Percentiles rank a stretch among this genome's conserved stretches.
Conservation (phyloP, 2,113 vertebrate genomes). For the Pyxicephalus adspersus region DNA sequence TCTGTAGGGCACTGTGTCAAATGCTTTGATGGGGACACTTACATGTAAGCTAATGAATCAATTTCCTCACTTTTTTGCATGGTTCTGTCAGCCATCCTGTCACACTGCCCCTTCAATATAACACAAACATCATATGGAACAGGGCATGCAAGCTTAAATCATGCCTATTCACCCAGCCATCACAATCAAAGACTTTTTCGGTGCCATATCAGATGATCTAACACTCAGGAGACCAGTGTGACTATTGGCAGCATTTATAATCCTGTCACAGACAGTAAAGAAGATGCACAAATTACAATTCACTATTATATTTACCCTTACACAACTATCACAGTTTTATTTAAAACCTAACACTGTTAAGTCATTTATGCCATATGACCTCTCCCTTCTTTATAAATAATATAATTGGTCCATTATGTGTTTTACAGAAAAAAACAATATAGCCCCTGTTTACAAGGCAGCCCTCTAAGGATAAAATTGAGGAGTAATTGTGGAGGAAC, state of each 20-base stretch:
- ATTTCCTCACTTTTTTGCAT: conserved; percentile 4
- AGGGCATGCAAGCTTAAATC: neutral
- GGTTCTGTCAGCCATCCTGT: conserved; percentile 2
- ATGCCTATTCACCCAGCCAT: neutral
- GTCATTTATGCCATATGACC: no score
- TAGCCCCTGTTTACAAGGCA: no score
- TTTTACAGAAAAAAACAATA: no score
- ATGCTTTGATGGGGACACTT: neutral
- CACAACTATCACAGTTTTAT: no score
- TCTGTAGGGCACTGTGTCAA: no score
- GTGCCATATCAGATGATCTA: neutral
- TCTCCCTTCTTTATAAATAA: no score
- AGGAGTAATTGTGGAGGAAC: no score
- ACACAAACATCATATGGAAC: neutral
- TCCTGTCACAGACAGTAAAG: neutral
- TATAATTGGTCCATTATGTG: no score
- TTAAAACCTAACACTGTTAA: no score
- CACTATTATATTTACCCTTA: no score
- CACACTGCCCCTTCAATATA: neutral
- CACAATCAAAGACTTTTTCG: neutral
- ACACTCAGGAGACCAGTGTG: neutral
- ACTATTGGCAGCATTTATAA: neutral
- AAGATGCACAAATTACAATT: neutral
- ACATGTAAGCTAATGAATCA: neutral
- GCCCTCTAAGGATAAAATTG: no score